These are phyloP conservation scores for Cecropterus lyciades DNA, from an alignment of 1,140 invertebrate species.

Conservation along the genomic window DNA sequence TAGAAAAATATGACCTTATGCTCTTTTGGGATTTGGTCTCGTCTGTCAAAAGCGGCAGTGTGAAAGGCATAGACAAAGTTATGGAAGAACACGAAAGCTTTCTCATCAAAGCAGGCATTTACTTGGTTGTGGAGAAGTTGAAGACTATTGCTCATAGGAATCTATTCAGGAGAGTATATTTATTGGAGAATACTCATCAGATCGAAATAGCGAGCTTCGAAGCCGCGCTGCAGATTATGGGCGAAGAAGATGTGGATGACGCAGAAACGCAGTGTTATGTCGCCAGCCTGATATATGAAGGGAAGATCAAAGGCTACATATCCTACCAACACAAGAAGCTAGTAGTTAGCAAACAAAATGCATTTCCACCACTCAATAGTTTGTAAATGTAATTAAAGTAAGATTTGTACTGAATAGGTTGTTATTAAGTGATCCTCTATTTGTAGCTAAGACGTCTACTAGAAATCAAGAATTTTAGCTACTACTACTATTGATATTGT, in stretches of 20 bases:
- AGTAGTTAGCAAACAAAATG: constrained; percentile 98
- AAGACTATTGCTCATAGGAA: constrained; percentile 98
- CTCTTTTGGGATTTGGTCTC: constrained; percentile 95
- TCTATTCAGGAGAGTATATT: constrained; percentile 97
- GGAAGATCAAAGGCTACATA: constrained; percentile 98
- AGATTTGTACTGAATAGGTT: neutral
- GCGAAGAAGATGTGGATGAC: constrained; percentile 93
- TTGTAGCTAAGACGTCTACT: neutral
- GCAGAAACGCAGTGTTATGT: constrained; percentile 98
- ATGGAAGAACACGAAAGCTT: constrained; percentile 95
- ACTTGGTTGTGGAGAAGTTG: constrained; percentile 98
- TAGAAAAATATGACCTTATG: constrained; percentile 95
- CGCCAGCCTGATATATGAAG: constrained; percentile 97
- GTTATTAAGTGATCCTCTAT: neutral
- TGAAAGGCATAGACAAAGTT: constrained; percentile 92
- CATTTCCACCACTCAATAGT: constrained; percentile 92
- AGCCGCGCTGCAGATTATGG: constrained; percentile 91
- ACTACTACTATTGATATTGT: no score
- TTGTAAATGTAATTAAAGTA: constrained; percentile 55
- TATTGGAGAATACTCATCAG: constrained; percentile 94
- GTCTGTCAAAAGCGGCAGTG: constrained; percentile 95
- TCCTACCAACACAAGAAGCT: constrained; percentile 98
- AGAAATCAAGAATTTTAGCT: no score
- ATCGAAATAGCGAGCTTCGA: constrained; percentile 94
- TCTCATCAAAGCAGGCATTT: constrained; percentile 98